Conservation (phyloP, 2,113 vertebrate genomes). For the Symphodus melops region DNA sequence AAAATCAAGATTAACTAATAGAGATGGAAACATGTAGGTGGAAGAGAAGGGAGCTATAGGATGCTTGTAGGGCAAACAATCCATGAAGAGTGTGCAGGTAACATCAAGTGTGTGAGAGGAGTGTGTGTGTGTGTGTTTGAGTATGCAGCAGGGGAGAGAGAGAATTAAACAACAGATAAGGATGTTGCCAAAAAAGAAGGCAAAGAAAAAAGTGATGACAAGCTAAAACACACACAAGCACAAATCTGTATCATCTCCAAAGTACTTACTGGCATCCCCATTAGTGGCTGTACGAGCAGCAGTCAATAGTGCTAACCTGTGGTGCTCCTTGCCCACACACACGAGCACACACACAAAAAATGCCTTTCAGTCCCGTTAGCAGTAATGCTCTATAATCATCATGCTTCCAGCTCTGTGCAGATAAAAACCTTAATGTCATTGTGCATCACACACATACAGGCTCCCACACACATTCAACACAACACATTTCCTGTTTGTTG, state of each 20-base stretch:
- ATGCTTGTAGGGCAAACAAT: slow-evolving; percentile 20
- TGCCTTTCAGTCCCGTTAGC: slow-evolving; percentile 49
- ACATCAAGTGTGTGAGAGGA: slow-evolving; percentile 1
- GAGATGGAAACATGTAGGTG: slow-evolving; percentile 4
- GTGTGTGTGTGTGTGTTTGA: background rate
- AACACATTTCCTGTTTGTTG: slow-evolving; percentile 42
- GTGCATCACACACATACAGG: slow-evolving; percentile 18
- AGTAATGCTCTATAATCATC: slow-evolving; percentile 66
- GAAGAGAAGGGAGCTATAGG: slow-evolving; percentile 2
- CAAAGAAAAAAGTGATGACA: slow-evolving; percentile 20
- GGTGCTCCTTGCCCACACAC: slow-evolving; percentile 19
- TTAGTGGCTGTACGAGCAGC: slow-evolving; percentile 55
- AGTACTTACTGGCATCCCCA: slow-evolving; percentile 63
- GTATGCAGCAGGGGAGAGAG: slow-evolving; percentile 10
- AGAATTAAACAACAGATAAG: slow-evolving; percentile 41
- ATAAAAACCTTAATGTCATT: slow-evolving; percentile 71
- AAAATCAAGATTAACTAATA: slow-evolving; percentile 16
- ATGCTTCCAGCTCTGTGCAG: slow-evolving; percentile 50
- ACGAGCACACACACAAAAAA: slow-evolving; percentile 5
- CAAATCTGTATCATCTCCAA: slow-evolving; percentile 45
- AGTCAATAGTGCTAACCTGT: slow-evolving; percentile 70
- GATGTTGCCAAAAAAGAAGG: slow-evolving; percentile 18
- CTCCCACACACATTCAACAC: slow-evolving; percentile 18
- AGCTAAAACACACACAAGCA: slow-evolving; percentile 5
- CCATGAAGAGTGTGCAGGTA: slow-evolving; percentile 13